Conservation (phyloP, 2,797 vertebrate species). For the Acropternis orthonyx region DNA sequence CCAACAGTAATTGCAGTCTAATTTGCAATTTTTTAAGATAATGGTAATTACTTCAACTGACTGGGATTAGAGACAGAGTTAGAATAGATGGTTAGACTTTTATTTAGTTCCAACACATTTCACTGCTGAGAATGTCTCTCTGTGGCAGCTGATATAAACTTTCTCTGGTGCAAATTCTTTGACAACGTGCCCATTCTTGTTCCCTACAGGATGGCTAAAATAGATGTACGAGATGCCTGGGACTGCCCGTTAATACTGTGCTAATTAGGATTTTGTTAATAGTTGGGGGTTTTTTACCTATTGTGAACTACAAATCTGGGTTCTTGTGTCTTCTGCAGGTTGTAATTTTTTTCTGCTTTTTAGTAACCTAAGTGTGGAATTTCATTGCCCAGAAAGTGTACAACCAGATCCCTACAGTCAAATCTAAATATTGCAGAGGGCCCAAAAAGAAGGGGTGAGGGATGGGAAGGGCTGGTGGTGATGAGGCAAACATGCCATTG, state of each 20-base stretch:
- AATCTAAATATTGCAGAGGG: not conserved
- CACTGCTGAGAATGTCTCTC: not conserved
- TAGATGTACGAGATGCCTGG: not conserved
- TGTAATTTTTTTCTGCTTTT: not conserved
- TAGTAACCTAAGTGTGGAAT: not conserved
- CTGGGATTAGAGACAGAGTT: not conserved
- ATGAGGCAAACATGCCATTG: not conserved
- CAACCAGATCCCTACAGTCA: not conserved
- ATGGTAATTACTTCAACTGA: conserved; percentile 28
- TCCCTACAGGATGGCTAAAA: not conserved
- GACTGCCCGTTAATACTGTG: not conserved
- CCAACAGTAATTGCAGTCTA: conserved; percentile 27
- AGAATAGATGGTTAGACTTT: conserved; percentile 3
- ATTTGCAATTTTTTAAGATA: conserved; percentile 34
- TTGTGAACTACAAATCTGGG: not conserved
- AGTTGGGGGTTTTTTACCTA: not conserved
- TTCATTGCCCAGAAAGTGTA: not conserved
- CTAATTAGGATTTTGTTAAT: conserved; percentile 3
- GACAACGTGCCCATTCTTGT: not conserved
- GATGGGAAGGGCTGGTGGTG: not conserved
- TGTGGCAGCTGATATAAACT: not conserved
- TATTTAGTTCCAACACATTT: not conserved
- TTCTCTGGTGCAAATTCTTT: not conserved
- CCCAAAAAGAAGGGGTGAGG: not conserved
- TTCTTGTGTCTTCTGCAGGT: not conserved